Base-by-base conservation (phyloP, 2,888 invertebrate genomes). In the Cerastoderma edule region DNA sequence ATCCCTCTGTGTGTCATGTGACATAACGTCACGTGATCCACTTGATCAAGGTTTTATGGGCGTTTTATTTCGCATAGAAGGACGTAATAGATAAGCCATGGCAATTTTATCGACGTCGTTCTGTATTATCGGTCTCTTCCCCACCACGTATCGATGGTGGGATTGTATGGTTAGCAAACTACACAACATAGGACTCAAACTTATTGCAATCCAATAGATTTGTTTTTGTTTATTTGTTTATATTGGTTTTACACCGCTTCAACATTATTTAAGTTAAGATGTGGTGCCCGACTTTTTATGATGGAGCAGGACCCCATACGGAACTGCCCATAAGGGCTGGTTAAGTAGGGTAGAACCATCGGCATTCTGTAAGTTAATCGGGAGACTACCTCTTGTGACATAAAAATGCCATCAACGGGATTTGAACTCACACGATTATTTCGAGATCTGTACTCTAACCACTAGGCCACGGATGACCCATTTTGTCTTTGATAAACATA, bases 1-100 rank as follows among this genome's bases (percentile, higher is more conserved):
- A 46, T 46, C 50, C 60, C 39, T 60, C 16, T 39, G 60, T 39
- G 4, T 60, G 60, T 60, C 60, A 60, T 24, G 39, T 60, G 39
- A 60, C 60, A 56, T 56, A 32, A 56, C 56, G 56, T 56, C 56
- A 56, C n/a, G 32, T 35, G 33, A 30, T 13, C 24, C 35, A 27
- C 19, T 13, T 27, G 39, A 60, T 60, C 19, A 60, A 27, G 27
- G 27, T 35, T 60, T 60, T 60, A 60, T 60, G 5, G 39, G 39
- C 4, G 39, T 60, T 60, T 60, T 60, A 60, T 60, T 60, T 53
- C 13, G 6, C 39, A 13, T 35, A 32, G 60, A 24, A 60, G 39
- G 35, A 39, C 35, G 60, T 24, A 60, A 60, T 60, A 60, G 60
- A 60, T 60, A 60, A 33, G 13, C 22, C 33, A 30, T 35, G 39